phyloP scores from a whole-genome alignment of 2,888 invertebrate species.

The Ephialtes manifestator region DNA sequence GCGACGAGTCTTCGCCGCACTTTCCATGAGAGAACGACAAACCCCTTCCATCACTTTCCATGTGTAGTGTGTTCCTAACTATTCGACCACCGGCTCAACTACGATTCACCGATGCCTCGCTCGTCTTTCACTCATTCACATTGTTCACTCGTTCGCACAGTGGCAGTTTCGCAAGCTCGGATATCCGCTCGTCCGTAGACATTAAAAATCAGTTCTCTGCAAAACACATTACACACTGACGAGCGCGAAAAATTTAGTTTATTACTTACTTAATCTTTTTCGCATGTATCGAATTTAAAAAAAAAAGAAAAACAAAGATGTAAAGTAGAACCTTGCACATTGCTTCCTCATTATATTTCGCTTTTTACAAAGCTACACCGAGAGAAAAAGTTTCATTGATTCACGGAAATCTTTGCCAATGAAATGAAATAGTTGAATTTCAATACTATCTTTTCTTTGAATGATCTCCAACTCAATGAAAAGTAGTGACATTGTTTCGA shows the following conservation, averaged over 20 bases:
- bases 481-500: no score
- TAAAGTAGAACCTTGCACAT: no score
- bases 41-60: slow-evolving; percentile 53
- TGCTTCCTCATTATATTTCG: no score
- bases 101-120: slow-evolving; percentile 45
- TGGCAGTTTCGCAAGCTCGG: slow-evolving; percentile 75
- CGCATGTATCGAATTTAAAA: no score
- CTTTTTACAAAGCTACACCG: no score
- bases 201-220: neutral
- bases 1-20: slow-evolving; percentile 41
- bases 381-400: no score
- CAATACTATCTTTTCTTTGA: no score
- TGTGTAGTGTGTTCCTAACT: slow-evolving; percentile 31
- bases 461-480: no score
- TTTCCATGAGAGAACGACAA: slow-evolving; percentile 56
- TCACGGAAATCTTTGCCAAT: no score
- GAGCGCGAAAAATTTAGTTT: neutral
- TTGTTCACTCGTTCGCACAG: slow-evolving; percentile 51
- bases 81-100: slow-evolving; percentile 36
- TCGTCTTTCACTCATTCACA: slow-evolving; percentile 53
- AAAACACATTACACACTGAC: neutral
- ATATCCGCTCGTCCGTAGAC: slow-evolving; percentile 70
- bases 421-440: no score
- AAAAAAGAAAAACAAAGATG: no score
- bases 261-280: neutral